phyloP scores from a whole-genome alignment of 2,797 vertebrate genomes.

The Erethizon dorsatum region DNA sequence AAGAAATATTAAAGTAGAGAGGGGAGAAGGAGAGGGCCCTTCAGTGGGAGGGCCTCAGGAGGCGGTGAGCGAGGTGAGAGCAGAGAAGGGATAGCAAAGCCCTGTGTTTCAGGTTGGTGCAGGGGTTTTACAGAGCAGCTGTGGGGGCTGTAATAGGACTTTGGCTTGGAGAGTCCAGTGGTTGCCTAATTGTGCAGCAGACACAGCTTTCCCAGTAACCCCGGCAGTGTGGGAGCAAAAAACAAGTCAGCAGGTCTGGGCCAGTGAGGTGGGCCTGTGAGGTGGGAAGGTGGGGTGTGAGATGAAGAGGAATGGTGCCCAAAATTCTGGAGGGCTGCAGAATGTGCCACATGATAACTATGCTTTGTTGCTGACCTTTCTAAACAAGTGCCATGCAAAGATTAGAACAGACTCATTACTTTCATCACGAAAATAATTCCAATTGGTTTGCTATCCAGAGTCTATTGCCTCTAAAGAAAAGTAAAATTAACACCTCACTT shows the following conservation, averaged over 20 bases:
- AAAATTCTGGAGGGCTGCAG: neutral
- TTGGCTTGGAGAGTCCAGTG: accelerated
- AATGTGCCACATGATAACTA: accelerated
- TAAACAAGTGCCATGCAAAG: neutral
- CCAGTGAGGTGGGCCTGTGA: neutral
- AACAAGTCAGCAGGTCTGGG: neutral
- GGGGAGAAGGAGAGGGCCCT: neutral
- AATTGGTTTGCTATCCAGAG: neutral
- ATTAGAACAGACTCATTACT: neutral
- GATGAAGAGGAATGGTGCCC: neutral
- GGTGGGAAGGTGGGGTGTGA: neutral
- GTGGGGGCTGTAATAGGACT: accelerated
- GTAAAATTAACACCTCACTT: neutral
- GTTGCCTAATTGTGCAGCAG: neutral
- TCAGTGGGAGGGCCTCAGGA: neutral
- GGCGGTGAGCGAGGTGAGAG: no score
- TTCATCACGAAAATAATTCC: neutral
- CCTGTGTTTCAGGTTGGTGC: neutral
- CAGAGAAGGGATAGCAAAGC: neutral
- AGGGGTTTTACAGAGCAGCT: no score
- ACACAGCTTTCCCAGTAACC: neutral
- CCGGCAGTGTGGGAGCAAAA: neutral
- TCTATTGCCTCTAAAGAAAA: neutral
- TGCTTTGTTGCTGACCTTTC: neutral
- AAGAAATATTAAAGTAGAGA: neutral